phyloP scores from a whole-genome alignment of 37 sponge, comb jelly and placozoan species.

The Spongilla lacustris region DNA sequence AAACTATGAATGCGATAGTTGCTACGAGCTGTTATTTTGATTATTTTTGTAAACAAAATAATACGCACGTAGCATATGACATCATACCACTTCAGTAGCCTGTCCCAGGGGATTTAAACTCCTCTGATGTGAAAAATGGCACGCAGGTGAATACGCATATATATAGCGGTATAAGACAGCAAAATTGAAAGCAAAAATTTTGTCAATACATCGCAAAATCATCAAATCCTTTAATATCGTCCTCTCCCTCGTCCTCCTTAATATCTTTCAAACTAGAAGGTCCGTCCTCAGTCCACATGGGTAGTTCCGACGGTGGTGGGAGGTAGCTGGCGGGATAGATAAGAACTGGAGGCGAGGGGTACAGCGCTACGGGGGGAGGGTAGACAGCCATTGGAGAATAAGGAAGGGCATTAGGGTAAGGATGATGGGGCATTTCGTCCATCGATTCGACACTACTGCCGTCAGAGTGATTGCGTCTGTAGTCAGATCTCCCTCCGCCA shows the following conservation, averaged over 20 bases:
- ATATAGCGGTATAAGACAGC: neutral
- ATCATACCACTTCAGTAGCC: neutral
- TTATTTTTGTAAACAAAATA: too few relatives aligned
- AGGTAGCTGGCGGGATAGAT: neutral
- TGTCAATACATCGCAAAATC: constrained; percentile 57
- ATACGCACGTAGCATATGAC: neutral
- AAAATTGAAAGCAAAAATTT: neutral
- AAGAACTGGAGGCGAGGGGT: neutral
- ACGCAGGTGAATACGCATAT: neutral
- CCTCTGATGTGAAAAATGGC: neutral
- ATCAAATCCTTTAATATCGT: constrained; percentile 67
- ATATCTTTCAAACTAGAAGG: neutral
- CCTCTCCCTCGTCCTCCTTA: neutral
- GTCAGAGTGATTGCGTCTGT: neutral
- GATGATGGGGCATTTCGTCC: neutral
- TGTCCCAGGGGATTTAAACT: neutral
- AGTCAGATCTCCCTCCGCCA: neutral
- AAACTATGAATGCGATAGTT: neutral
- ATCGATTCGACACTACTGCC: neutral
- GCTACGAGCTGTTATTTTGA: neutral
- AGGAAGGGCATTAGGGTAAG: neutral
- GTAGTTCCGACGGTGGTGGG: neutral
- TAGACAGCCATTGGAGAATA: neutral
- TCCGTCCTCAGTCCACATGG: neutral
- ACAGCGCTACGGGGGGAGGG: neutral